phyloP scores from a whole-genome alignment of 2,113 vertebrate species.

The Pachypanchax playfairii region DNA sequence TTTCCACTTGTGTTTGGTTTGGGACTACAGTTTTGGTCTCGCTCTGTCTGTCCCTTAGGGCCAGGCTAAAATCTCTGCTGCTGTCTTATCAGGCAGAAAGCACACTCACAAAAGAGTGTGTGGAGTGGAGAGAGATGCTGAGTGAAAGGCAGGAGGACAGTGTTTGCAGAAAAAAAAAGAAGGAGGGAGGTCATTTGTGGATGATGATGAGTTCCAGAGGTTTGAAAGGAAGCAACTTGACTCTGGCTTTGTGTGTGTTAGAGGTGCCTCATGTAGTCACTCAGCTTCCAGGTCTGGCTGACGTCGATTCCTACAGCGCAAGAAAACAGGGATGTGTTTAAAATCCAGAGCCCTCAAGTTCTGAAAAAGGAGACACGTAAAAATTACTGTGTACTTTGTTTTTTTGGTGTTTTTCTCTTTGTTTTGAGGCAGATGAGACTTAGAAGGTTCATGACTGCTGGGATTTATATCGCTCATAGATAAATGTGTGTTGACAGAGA shows the following conservation, averaged over 20 bases:
- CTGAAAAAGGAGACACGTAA: constrained; percentile 28
- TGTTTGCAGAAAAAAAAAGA: constrained; percentile 39
- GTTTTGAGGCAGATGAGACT: too few species aligned
- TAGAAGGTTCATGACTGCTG: constrained; percentile 72
- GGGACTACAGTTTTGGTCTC: constrained; percentile 76
- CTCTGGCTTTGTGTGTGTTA: constrained; percentile 40
- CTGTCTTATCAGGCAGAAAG: constrained; percentile 72
- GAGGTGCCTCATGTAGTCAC: not conserved
- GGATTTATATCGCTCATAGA: constrained; percentile 88
- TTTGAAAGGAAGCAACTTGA: constrained; percentile 31
- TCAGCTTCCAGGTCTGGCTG: constrained; percentile 4
- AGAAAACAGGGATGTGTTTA: not conserved
- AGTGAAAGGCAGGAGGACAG: constrained; percentile 46
- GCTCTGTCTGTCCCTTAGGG: constrained; percentile 68
- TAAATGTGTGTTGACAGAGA: constrained; percentile 85
- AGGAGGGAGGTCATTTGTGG: constrained; percentile 68
- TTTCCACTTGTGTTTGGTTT: constrained; percentile 79
- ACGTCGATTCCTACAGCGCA: constrained; percentile 30
- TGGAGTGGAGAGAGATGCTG: constrained; percentile 45
- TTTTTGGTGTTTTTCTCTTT: not conserved
- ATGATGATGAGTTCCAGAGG: constrained; percentile 55
- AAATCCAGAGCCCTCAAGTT: constrained; percentile 38
- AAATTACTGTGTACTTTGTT: constrained; percentile 9
- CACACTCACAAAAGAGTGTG: constrained; percentile 55
- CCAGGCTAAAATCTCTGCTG: constrained; percentile 61